Conservation (phyloP, 2,113 vertebrate species). For the Rhagologus leucostigma region DNA sequence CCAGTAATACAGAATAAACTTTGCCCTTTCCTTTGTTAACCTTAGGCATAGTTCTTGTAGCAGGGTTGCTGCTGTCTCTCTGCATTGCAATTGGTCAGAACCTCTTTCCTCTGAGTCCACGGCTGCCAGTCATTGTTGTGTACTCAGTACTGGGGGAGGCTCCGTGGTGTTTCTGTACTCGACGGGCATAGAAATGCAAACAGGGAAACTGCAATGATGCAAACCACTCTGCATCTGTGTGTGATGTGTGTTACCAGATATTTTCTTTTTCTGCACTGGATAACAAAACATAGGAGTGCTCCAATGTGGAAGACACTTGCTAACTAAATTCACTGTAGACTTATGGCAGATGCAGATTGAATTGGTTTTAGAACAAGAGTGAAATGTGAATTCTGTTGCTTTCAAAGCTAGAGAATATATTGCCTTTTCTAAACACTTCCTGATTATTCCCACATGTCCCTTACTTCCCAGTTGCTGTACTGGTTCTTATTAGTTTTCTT, state of each 20-base stretch:
- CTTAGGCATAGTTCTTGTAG: not conserved
- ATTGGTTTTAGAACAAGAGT: not conserved
- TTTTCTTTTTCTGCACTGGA: not conserved
- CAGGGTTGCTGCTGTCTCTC: not conserved
- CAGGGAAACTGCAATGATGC: not conserved
- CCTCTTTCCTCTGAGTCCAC: not conserved
- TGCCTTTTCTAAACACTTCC: not conserved
- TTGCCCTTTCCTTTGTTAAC: not conserved
- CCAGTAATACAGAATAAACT: not conserved
- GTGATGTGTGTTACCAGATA: not conserved
- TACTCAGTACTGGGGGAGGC: not conserved
- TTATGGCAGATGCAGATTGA: not conserved
- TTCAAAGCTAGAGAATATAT: not conserved
- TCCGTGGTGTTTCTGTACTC: not conserved
- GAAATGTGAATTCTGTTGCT: not conserved
- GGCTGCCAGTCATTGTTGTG: not conserved
- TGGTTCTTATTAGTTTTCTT: not conserved
- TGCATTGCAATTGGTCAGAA: not conserved
- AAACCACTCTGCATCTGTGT: not conserved
- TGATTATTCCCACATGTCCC: not conserved
- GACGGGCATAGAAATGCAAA: not conserved
- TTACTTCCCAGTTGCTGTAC: not conserved
- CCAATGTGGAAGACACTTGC: not conserved
- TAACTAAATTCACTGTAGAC: not conserved
- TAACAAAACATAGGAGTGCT: not conserved